Base-by-base conservation (phyloP, 2,113 vertebrate genomes). In the Columba livia region DNA sequence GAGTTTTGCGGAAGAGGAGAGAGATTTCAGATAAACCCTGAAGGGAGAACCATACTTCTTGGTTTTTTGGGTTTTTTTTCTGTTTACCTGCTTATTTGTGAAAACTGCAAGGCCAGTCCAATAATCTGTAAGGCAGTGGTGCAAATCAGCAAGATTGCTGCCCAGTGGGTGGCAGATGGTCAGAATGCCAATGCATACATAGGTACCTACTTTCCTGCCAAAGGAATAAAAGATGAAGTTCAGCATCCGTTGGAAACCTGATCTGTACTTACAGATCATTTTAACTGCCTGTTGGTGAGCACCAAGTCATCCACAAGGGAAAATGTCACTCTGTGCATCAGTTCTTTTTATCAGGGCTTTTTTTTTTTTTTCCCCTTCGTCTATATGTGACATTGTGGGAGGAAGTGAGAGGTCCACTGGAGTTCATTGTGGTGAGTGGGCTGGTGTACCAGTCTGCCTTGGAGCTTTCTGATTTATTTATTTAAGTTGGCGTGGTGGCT, bases 191-290 rank as follows among this genome's bases (percentile, higher is more conserved):
- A 1, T 65, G 44, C 73, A 19, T 5, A 31, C 4, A 10, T 28
- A 92, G 53, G 58, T 93, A 16, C 77, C 61, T 65, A 15, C 8
- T 62, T 17, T 91, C 32, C 70, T 93, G 44, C 53, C 70, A 58
- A 5, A 85, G 58, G 77, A 94, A 93, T 87, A 89, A 91, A 79
- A 96, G 58, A 93, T 88, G 88, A 96, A 91, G 77, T 62, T 95
- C 83, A 94, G 78, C 77, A 81, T 93, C 90, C 32, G 0, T 19
- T 17, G 10, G 96, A 94, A 97, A 95, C 67, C 60, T 83, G 92
- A 93, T 91, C 93, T 94, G 83, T 90, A 87, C 65, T 87, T 95
- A 82, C 86, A 85, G 92, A 69, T 93, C 31, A 0, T 54, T 96
- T 86, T 90, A 95, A 42, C 61, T 90, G 65, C 40, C 32, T 79